Evolutionary conservation across 2,113 vertebrate species (phyloP), one percentile per base, ranked within the genome.

Genomic region (Tapirus terrestris): DNA sequence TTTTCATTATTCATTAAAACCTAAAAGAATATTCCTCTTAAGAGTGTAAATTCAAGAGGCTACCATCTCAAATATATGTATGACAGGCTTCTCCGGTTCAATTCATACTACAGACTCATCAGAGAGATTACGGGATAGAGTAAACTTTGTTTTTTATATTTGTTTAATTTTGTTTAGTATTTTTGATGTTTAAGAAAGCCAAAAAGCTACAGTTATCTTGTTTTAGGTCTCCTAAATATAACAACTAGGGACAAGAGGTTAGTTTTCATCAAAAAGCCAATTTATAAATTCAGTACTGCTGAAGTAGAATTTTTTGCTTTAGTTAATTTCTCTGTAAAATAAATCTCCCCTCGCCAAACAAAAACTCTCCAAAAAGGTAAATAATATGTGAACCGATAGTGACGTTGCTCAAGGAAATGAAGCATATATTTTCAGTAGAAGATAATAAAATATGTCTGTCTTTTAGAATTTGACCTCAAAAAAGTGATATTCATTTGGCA

Each of bases 401-500:
- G 81, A 93, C 21, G 60, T 68, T 93, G 1, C 68, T 97, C 94
- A 60, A 94, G 36, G 93, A 96, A 92, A 94, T 56, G 21, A 97
- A 87, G 11, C 65, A 0, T 9, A 90, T 91, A 68, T 89, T 97
- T 98, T 96, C 84, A 98, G 81, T 70, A 93, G 65, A 97, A 85
- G 93, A 97, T 95, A 97, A 72, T n/a, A 97, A 97, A 97, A 97
- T 0, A 39, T 79, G 53, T 97, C 88, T 45, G 86, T 97, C 96
- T 98, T 98, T 98, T 97, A 97, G 89, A 87, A 97, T 95, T 98
- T 98, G 96, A 98, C 96, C 97, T 98, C 93, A 96, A 97, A 96
- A 96, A 97, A 97, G 81, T 97, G 95, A 97, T 77, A 67, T 83
- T 93, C 97, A 68, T 95, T 98, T 98, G 97, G 97, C 92, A 98